Evolutionary conservation across 2,888 invertebrate species (phyloP).

Genomic region (Eustalomyia histrio): DNA sequence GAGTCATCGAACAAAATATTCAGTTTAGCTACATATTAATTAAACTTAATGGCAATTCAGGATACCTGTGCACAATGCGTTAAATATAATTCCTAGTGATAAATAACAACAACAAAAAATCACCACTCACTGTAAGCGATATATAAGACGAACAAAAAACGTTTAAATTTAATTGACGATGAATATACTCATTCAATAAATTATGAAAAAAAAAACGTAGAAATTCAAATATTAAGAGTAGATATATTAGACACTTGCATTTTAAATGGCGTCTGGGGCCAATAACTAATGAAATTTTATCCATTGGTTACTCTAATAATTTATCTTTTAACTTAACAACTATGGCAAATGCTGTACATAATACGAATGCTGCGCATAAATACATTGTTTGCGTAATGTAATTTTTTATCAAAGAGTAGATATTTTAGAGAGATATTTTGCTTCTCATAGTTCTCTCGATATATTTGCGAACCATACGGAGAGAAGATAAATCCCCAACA

Average conservation of each 20-base stretch:
- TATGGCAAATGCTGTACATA: slow-evolving; percentile 50
- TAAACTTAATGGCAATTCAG: too few species aligned
- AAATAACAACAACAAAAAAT: slow-evolving; percentile 9
- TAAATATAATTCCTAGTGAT: slow-evolving; percentile 42
- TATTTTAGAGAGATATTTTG: too few species aligned
- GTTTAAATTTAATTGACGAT: slow-evolving; percentile 32
- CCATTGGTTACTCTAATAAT: slow-evolving; percentile 50
- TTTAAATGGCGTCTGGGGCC: slow-evolving; percentile 28
- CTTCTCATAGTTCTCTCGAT: too few species aligned
- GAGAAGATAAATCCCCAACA: too few species aligned
- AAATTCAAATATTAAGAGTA: slow-evolving; percentile 30
- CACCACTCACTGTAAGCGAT: background rate
- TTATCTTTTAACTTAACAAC: slow-evolving; percentile 44
- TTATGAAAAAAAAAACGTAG: slow-evolving; percentile 13
- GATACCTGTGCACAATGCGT: slow-evolving; percentile 45
- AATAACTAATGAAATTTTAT: slow-evolving; percentile 36
- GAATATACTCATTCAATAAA: slow-evolving; percentile 38
- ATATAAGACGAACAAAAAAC: background rate
- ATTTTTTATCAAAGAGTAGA: too few species aligned
- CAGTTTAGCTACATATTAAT: too few species aligned
- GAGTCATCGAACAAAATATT: too few species aligned
- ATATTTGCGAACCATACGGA: too few species aligned
- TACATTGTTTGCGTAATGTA: background rate
- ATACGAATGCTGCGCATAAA: too few species aligned
- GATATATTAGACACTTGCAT: slow-evolving; percentile 42